Percentiles rank a stretch among this genome's conserved stretches.
Conservation (phyloP, 2,797 vertebrate species). For the Peromyscus attwateri region DNA sequence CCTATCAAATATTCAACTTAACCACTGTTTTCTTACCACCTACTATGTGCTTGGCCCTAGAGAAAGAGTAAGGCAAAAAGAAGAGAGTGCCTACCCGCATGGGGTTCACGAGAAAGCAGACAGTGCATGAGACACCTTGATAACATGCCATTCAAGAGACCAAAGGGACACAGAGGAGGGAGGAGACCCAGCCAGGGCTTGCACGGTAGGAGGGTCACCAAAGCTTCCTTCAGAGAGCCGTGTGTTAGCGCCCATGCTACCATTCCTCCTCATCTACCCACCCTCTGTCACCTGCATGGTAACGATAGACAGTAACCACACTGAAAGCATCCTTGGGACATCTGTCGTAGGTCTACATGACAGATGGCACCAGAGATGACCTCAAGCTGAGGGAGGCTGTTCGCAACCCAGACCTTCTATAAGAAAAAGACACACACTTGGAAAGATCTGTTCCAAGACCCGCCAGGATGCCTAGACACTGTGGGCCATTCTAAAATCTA, state of each 20-base stretch:
- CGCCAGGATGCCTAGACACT: not conserved
- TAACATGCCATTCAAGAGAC: not conserved
- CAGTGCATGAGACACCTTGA: not conserved
- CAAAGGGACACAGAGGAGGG: not conserved
- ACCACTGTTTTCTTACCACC: not conserved
- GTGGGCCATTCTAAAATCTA: not conserved
- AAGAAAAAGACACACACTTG: not conserved
- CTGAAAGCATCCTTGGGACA: not conserved
- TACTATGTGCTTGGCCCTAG: not conserved
- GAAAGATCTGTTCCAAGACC: not conserved
- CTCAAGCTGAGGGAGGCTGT: not conserved
- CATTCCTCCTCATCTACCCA: not conserved
- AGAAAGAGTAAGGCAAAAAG: not conserved
- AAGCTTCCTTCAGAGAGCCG: not conserved
- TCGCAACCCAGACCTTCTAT: fast-evolving
- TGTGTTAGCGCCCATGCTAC: not conserved
- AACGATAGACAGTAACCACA: too few species aligned
- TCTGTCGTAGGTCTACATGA: not conserved
- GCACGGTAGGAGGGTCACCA: not conserved
- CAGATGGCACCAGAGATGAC: not conserved
- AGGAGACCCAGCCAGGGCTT: not conserved
- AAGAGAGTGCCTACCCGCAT: not conserved
- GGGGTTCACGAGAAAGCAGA: not conserved
- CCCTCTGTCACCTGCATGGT: fast-evolving
- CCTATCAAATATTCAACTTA: not conserved